A percentile compares a stretch with the other conserved stretches of the same genome.
These are phyloP conservation scores for Brachyopa scutellaris DNA, from an alignment of 2,888 invertebrate species.

Conservation along the genomic window DNA sequence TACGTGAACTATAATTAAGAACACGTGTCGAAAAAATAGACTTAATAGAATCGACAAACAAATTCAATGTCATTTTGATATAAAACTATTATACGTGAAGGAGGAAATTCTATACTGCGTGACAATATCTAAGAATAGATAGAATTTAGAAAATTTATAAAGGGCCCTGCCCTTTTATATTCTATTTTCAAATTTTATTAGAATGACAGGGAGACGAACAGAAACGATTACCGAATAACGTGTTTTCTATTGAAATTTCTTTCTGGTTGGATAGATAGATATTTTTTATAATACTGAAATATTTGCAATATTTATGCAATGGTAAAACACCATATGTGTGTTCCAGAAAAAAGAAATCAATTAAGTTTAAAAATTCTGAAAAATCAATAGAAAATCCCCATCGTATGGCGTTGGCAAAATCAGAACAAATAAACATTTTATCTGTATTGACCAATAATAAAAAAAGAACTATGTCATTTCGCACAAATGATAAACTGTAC, in stretches of 20 bases:
- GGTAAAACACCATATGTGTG: too few relatives aligned
- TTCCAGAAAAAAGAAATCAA: too few relatives aligned
- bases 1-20: conserved; percentile 35
- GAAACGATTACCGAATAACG: too few relatives aligned
- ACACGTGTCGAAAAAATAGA: conserved; percentile 4
- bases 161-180: conserved; percentile 46
- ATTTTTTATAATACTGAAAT: too few relatives aligned
- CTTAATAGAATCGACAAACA: conserved; percentile 29
- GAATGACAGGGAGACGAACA: neutral
- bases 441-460: too few relatives aligned
- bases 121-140: conserved; percentile 34
- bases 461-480: too few relatives aligned
- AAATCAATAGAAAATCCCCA: too few relatives aligned
- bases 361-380: too few relatives aligned
- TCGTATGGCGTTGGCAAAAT: too few relatives aligned
- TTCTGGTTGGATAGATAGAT: neutral
- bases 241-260: neutral
- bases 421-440: too few relatives aligned
- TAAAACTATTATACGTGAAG: neutral
- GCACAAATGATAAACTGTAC: too few relatives aligned
- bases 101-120: neutral
- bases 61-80: conserved; percentile 55
- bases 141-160: conserved; percentile 7
- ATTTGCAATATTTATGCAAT: too few relatives aligned
- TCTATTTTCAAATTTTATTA: conserved; percentile 11